Percentiles rank a stretch among this genome's conserved stretches.
These are phyloP conservation scores for Oophaga pumilio DNA, from an alignment of 2,113 vertebrate species.

Conservation along the genomic window DNA sequence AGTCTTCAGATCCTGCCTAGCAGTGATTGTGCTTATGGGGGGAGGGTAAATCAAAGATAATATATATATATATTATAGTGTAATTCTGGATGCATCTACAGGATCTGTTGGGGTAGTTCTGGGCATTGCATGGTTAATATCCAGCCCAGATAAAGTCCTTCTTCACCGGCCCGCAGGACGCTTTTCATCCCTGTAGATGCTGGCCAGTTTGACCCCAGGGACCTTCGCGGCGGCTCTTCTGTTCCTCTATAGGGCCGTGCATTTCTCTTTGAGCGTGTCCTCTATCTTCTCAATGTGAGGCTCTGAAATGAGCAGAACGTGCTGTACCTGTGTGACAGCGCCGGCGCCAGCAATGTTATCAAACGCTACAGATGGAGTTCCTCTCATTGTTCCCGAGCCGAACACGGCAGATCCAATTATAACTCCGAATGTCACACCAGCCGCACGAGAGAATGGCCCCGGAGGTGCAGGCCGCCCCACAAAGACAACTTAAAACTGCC, in stretches of 20 bases:
- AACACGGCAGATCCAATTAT: slow-evolving; percentile 43
- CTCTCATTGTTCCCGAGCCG: slow-evolving; percentile 34
- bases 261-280: neutral
- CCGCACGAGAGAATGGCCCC: slow-evolving; percentile 9
- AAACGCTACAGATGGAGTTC: slow-evolving; percentile 21
- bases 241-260: neutral
- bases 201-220: neutral
- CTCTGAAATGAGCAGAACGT: neutral
- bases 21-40: too few relatives aligned
- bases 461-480: slow-evolving; percentile 19
- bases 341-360: slow-evolving; percentile 29
- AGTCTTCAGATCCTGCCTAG: too few relatives aligned
- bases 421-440: slow-evolving; percentile 29
- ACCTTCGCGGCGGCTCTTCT: neutral
- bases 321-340: neutral
- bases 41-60: too few relatives aligned
- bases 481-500: slow-evolving; percentile 8
- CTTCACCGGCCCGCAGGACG: neutral
- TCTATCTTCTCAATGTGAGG: neutral
- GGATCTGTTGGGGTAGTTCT: neutral
- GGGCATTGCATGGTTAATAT: neutral
- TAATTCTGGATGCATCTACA: neutral
- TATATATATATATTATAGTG: neutral
- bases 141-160: neutral
- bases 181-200: neutral